phyloP scores from a whole-genome alignment of 2,888 invertebrate species.

The Auanema sp. region DNA sequence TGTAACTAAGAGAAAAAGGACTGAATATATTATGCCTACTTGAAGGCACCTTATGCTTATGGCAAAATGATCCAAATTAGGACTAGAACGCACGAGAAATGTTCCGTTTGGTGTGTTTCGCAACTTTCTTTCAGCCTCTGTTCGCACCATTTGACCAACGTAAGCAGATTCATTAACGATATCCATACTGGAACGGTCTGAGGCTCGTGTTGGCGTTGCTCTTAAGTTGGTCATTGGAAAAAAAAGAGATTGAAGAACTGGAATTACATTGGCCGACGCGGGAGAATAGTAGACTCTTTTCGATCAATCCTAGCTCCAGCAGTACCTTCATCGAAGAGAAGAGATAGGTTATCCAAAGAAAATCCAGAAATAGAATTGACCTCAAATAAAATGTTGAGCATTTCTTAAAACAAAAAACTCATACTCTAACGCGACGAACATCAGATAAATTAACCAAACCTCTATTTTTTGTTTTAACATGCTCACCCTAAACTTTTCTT shows the following conservation, averaged over 20 bases:
- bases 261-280: conserved; percentile 20
- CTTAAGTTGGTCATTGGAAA: no score
- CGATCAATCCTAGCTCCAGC: conserved; percentile 23
- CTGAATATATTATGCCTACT: neutral
- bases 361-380: neutral
- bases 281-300: conserved; percentile 42
- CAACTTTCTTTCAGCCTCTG: conserved; percentile 55
- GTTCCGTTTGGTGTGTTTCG: conserved; percentile 65
- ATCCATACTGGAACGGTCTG: conserved; percentile 49
- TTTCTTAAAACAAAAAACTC: neutral
- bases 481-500: neutral
- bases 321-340: conserved; percentile 12
- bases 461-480: neutral
- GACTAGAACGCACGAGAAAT: conserved; percentile 66
- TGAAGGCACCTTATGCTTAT: conserved; percentile 66
- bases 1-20: no score
- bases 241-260: neutral
- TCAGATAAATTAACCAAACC: neutral
- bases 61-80: conserved; percentile 63
- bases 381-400: no score
- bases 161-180: conserved; percentile 53
- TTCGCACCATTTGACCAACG: conserved; percentile 51
- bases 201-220: conserved; percentile 17
- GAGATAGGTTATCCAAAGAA: neutral
- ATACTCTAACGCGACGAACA: neutral